These are phyloP conservation scores for Nycticryphes semicollaris DNA, from an alignment of 2,113 vertebrate genomes.

Conservation along the genomic window DNA sequence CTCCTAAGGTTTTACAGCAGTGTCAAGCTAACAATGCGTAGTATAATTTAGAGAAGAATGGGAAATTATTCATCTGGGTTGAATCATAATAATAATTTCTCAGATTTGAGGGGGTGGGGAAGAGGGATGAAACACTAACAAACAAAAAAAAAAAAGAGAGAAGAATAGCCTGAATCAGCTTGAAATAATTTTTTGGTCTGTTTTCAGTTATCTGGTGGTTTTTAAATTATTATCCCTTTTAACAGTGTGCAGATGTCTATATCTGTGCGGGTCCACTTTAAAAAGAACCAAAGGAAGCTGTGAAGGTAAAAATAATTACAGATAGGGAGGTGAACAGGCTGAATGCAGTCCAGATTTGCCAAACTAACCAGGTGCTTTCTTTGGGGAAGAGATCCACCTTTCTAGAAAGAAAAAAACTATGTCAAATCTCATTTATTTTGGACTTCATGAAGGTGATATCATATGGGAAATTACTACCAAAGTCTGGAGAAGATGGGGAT, in stretches of 20 bases:
- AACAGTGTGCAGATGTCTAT: not conserved
- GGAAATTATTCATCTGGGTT: not conserved
- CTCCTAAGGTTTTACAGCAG: not conserved
- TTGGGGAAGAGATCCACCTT: not conserved
- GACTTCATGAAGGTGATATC: not conserved
- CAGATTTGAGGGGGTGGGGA: not conserved
- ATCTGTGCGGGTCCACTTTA: not conserved
- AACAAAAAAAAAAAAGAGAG: not conserved
- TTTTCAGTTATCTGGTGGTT: not conserved
- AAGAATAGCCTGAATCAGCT: not conserved
- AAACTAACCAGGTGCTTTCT: not conserved
- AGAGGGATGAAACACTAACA: not conserved
- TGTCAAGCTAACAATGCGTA: not conserved
- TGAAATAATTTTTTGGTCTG: not conserved
- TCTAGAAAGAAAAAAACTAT: not conserved
- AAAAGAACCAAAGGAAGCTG: not conserved
- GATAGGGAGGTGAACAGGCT: fast-evolving
- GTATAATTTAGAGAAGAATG: not conserved
- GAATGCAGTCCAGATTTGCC: not conserved
- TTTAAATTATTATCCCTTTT: not conserved
- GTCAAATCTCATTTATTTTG: constrained; percentile 2
- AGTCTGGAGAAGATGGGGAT: not conserved
- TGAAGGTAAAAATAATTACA: not conserved
- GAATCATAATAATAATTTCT: not conserved
- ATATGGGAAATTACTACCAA: not conserved